Conservation (phyloP, 2,888 invertebrate genomes). For the Xiphydria camelus region DNA sequence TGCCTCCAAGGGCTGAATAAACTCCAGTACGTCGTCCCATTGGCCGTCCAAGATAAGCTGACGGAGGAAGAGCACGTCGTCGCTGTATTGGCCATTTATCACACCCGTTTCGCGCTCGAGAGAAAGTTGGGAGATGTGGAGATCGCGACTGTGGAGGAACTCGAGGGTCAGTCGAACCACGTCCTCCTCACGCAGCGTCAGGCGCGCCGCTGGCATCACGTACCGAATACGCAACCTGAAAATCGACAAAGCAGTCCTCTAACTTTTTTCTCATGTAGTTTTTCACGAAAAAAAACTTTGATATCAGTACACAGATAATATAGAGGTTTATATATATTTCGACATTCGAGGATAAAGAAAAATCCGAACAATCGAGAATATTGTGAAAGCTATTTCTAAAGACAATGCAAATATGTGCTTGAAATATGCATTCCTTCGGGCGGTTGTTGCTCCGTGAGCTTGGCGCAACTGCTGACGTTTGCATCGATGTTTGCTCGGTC, state of each 20-base stretch:
- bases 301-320: neutral
- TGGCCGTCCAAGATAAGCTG: slow-evolving; percentile 96
- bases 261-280: no score
- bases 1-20: slow-evolving; percentile 89
- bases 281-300: neutral
- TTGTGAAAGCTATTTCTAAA: slow-evolving; percentile 14
- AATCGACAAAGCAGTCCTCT: no score
- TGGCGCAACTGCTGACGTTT: slow-evolving; percentile 31
- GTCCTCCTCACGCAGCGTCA: slow-evolving; percentile 85
- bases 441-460: slow-evolving; percentile 35
- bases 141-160: slow-evolving; percentile 84
- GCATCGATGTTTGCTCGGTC: no score
- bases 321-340: neutral
- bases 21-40: slow-evolving; percentile 97
- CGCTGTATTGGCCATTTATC: slow-evolving; percentile 90
- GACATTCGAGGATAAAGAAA: no score
- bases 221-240: slow-evolving; percentile 57
- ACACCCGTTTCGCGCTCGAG: slow-evolving; percentile 94
- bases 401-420: slow-evolving; percentile 17
- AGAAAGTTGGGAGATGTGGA: slow-evolving; percentile 89
- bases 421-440: slow-evolving; percentile 24
- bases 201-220: slow-evolving; percentile 82
- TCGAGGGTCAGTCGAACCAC: slow-evolving; percentile 83
- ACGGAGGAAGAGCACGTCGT: slow-evolving; percentile 90
- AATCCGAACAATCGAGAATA: no score